Conservation (phyloP, 2,888 invertebrate species). For the Acleris sparsana region DNA sequence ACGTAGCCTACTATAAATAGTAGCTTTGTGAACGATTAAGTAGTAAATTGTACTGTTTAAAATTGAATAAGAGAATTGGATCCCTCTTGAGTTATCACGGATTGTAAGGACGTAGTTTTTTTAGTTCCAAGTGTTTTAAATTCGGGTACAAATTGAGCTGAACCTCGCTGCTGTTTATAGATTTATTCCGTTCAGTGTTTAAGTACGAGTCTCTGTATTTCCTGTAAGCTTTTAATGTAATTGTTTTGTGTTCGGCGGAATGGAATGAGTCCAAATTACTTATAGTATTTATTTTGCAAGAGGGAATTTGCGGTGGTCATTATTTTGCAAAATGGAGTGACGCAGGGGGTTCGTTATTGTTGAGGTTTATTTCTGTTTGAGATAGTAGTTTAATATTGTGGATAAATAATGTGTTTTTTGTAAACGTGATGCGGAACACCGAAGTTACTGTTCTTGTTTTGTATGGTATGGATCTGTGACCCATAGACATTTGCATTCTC, state of each 20-base stretch:
- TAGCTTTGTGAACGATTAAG: constrained; percentile 28
- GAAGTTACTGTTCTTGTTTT: too few species aligned
- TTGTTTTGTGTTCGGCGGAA: neutral
- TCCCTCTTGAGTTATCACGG: constrained; percentile 56
- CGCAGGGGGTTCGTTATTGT: too few species aligned
- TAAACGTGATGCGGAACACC: too few species aligned
- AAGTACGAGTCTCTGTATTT: constrained; percentile 1
- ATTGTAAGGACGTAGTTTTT: constrained; percentile 51
- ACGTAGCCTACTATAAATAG: constrained; percentile 37
- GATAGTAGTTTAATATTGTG: too few species aligned
- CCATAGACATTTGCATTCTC: too few species aligned
- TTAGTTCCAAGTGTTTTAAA: constrained; percentile 54
- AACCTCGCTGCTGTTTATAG: constrained; percentile 41
- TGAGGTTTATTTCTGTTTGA: too few species aligned
- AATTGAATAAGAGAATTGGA: constrained; percentile 56
- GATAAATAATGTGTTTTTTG: too few species aligned
- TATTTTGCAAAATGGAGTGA: too few species aligned
- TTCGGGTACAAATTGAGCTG: constrained; percentile 58
- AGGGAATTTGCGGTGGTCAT: too few species aligned
- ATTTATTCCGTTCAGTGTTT: neutral
- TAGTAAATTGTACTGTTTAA: constrained; percentile 41
- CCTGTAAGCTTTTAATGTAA: neutral
- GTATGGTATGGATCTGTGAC: too few species aligned
- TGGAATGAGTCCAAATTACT: constrained; percentile 4
- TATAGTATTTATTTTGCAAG: neutral